Percentiles rank a stretch among this genome's conserved stretches.
Evolutionary conservation across 1,140 invertebrate species (phyloP).

Genomic region (Chironomus striatipennis): DNA sequence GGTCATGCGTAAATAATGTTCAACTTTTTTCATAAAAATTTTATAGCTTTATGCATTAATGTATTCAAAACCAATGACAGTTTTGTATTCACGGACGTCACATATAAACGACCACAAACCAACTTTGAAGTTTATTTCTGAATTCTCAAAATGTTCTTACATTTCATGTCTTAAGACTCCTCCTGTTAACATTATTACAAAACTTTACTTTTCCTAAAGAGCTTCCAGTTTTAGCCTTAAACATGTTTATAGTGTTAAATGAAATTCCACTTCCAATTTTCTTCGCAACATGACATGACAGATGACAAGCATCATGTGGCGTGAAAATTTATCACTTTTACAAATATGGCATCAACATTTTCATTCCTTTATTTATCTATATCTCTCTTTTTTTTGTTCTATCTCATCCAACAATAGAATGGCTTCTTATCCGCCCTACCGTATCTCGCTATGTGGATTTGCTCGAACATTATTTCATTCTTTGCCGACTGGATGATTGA

Average conservation of each 20-base stretch:
- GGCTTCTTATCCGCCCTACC: not conserved
- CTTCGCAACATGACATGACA: not conserved
- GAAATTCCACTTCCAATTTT: not conserved
- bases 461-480: constrained; percentile 70
- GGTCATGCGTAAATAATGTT: too few species aligned
- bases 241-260: not conserved
- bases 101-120: not conserved
- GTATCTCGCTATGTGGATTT: constrained; percentile 76
- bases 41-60: too few species aligned
- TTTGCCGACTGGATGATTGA: constrained; percentile 74
- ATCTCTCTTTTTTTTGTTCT: not conserved
- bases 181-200: too few species aligned
- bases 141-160: too few species aligned
- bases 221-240: too few species aligned
- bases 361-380: constrained; percentile 1
- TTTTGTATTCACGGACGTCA: too few species aligned
- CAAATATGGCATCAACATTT: not conserved
- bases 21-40: too few species aligned
- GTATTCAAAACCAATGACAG: too few species aligned
- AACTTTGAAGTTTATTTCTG: not conserved
- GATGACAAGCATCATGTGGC: constrained; percentile 2
- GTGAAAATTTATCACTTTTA: not conserved
- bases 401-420: not conserved
- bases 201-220: too few species aligned
- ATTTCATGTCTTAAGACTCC: too few species aligned